phyloP scores from a whole-genome alignment of 2,113 vertebrate genomes.

The Marcusenius ussheri region DNA sequence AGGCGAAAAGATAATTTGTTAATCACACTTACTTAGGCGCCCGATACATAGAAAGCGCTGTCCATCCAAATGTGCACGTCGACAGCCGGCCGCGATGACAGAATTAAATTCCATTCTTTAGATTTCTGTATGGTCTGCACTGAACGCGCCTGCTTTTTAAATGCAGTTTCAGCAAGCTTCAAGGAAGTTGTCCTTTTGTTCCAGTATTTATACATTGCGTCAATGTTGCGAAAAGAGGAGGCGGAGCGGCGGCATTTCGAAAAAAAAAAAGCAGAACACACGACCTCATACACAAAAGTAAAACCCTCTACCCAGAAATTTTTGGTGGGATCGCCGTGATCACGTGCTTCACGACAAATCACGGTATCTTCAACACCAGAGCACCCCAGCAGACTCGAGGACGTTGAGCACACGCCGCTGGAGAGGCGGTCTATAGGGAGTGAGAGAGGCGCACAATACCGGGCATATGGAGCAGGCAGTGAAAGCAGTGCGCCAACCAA shows the following conservation, averaged over 20 bases:
- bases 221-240: slow-evolving; percentile 76
- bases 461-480: slow-evolving; percentile 15
- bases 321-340: slow-evolving; percentile 46
- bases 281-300: slow-evolving; percentile 55
- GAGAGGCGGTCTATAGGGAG: neutral
- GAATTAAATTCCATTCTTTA: slow-evolving; percentile 11
- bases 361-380: slow-evolving; percentile 32
- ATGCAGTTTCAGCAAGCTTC: slow-evolving; percentile 71
- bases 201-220: slow-evolving; percentile 84
- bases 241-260: slow-evolving; percentile 67
- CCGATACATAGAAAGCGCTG: slow-evolving; percentile 3
- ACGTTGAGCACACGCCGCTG: neutral
- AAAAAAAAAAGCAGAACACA: slow-evolving; percentile 36
- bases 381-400: slow-evolving; percentile 2
- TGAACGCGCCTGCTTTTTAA: slow-evolving; percentile 37
- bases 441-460: neutral
- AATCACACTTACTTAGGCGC: slow-evolving; percentile 25
- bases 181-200: slow-evolving; percentile 83
- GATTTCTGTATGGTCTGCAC: slow-evolving; percentile 4
- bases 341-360: slow-evolving; percentile 53
- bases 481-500: slow-evolving; percentile 23
- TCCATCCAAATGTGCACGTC: neutral
- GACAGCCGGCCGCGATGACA: neutral
- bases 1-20: slow-evolving; percentile 2
- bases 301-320: slow-evolving; percentile 43